Evolutionary conservation across 2,888 invertebrate genomes (phyloP).

Genomic region (Scaptomyza reducta): DNA sequence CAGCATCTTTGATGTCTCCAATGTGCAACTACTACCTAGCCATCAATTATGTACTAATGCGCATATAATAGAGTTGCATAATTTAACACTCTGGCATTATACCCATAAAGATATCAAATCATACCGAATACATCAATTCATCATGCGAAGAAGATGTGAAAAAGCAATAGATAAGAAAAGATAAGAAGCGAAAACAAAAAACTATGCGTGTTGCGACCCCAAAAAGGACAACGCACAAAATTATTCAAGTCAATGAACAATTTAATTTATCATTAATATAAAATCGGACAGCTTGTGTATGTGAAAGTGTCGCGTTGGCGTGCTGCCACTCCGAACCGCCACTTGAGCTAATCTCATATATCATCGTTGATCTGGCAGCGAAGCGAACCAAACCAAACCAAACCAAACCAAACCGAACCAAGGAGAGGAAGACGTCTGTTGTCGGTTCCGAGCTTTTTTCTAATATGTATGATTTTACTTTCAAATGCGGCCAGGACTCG

Average conservation of each 20-base stretch:
- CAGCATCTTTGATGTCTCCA: slow-evolving; percentile 27
- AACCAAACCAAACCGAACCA: slow-evolving; percentile 5
- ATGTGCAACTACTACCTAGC: slow-evolving; percentile 17
- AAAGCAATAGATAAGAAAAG: slow-evolving; percentile 6
- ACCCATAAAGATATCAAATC: slow-evolving; percentile 23
- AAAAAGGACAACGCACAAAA: slow-evolving; percentile 71
- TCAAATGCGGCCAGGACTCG: slow-evolving; percentile 64
- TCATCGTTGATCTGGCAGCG: slow-evolving; percentile 67
- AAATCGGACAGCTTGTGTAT: slow-evolving; percentile 71
- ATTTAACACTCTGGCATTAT: slow-evolving; percentile 54
- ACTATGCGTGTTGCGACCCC: slow-evolving; percentile 60
- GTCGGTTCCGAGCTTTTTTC: slow-evolving; percentile 55
- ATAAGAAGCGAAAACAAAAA: slow-evolving; percentile 14
- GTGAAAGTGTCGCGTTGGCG: slow-evolving; percentile 68
- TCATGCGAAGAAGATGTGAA: slow-evolving; percentile 38
- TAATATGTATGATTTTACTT: slow-evolving; percentile 78
- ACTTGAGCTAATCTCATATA: slow-evolving; percentile 79
- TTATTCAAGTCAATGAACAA: slow-evolving; percentile 80
- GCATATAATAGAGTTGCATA: slow-evolving; percentile 69
- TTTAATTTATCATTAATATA: slow-evolving; percentile 81
- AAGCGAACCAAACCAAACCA: slow-evolving; percentile 18
- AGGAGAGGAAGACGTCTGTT: slow-evolving; percentile 26
- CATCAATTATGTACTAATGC: slow-evolving; percentile 73
- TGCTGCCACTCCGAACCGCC: slow-evolving; percentile 69
- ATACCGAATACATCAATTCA: slow-evolving; percentile 66